Evolutionary conservation across 1,140 invertebrate species (phyloP), one percentile per base, ranked within the genome.

Genomic region (Ladona fulva): DNA sequence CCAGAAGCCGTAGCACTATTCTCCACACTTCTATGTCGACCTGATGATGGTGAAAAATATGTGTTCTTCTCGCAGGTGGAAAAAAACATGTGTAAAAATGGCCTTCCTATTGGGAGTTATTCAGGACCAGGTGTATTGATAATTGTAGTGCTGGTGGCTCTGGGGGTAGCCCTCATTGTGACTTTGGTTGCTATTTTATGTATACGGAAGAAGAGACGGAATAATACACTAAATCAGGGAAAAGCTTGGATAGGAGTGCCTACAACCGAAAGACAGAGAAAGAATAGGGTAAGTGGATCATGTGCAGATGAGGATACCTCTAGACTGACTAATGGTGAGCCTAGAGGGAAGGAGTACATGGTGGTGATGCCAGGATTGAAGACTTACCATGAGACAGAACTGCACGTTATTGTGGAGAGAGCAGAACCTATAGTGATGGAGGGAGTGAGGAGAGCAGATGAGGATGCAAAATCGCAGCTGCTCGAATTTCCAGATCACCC

Each of bases 391-490:
- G 93, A 95, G 84, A 94, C 93, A 3, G 93, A 95, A 84, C 89
- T 95, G 81, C 91, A 94, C 84, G 92, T 94, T 80, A 91, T 94
- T 82, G 91, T 94, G 76, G 93, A 95, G 86, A 91, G 91, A 82
- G 91, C 92, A 12, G 91, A 93, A 83, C 89, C 94, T 25, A 85
- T 94, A 16, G 66, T 19, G 16, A 19, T 22, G 52, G 52, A 22
- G 1, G 12, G 14, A 3, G n/a, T 5, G 1, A 3, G 1, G 3
- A 66, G 52, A 22, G 3, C 5, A 12, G 52, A 66, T 12, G 76
- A 1, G 77, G 52, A 29, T 7, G 10, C 22, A 66, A 76, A 14
- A 80, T 42, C 25, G 19, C 37, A 37, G 73, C 24, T 52, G 59
- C 25, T 14, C 11, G 22, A 29, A 44, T 29, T 42, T 42, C 16